These are phyloP conservation scores for Oasisia sp. DNA, from an alignment of 2,888 invertebrate genomes.

Conservation along the genomic window DNA sequence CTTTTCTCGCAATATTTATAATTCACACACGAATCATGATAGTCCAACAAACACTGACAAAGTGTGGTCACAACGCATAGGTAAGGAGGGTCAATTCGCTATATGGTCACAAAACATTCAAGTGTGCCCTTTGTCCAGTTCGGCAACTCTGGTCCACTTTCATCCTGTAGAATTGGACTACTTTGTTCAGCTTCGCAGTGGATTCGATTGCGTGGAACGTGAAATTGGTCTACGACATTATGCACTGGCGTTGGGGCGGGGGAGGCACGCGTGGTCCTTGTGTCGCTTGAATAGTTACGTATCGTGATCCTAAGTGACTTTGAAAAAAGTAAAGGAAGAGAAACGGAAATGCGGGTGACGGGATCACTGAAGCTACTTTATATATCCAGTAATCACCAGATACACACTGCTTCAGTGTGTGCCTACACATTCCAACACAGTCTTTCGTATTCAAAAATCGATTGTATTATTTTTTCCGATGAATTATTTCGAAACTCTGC, in stretches of 20 bases:
- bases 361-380: neutral
- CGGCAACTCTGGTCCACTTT: too few relatives aligned
- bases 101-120: too few relatives aligned
- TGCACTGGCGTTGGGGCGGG: neutral
- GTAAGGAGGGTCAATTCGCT: too few relatives aligned
- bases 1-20: too few relatives aligned
- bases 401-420: neutral
- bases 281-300: neutral
- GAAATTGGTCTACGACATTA: neutral
- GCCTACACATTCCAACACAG: neutral
- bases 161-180: too few relatives aligned
- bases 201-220: neutral
- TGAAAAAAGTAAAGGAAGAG: neutral
- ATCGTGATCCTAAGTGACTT: neutral
- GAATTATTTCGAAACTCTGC: neutral
- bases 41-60: too few relatives aligned
- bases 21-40: too few relatives aligned
- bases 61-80: too few relatives aligned
- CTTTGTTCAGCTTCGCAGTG: too few relatives aligned
- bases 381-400: neutral
- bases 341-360: neutral
- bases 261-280: neutral
- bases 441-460: neutral
- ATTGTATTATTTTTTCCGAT: neutral
- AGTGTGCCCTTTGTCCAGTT: too few relatives aligned